Base-by-base conservation (phyloP, 2,888 invertebrate species). In the Athalia rosae region DNA sequence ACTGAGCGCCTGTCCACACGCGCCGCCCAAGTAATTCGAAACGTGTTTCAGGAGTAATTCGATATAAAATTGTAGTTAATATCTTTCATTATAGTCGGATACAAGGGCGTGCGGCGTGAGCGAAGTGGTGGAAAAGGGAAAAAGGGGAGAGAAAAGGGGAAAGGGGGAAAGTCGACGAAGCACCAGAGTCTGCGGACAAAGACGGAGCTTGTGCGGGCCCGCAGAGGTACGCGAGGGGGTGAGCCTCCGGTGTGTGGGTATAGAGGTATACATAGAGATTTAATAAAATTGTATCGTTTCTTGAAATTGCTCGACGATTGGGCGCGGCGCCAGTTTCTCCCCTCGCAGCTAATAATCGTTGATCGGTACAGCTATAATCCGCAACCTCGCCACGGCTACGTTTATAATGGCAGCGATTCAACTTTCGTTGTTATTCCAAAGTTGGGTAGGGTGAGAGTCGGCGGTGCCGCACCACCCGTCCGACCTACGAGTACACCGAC, bases 1-100 rank as follows among this genome's bases (percentile, higher is more conserved):
- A 82, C 81, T 79, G 53, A 13, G 41, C 67, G 56, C 53, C 62
- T 73, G 73, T 62, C 43, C 59, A 47, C 76, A 48, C 58, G 43
- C 62, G 58, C 56, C 89, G 89, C 89, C 89, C 88, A 87, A 85
- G 87, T 88, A 88, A 89, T 89, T 89, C 87, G 84, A 87, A 89
- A 89, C 89, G 88, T 88, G 89, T 86, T 88, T 86, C 89, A 85
- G 84, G 87, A 84, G 89, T 90, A 89, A 90, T 90, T 89, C 88
- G 89, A 89, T 89, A 90, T 89, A 89, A 90, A 89, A 90, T 89
- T 89, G 88, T 88, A 89, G 87, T 89, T 90, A 89, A 89, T 89
- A 88, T 89, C 89, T 88, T 90, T 89, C 89, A 87, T 89, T 88
- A 89, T 86, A 87, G 87, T 84, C 84, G 81, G 58, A 79, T 73